Percentiles rank a stretch among this genome's conserved stretches.
These are phyloP conservation scores for Chloromyia formosa DNA, from an alignment of 2,888 invertebrate species.

Conservation along the genomic window DNA sequence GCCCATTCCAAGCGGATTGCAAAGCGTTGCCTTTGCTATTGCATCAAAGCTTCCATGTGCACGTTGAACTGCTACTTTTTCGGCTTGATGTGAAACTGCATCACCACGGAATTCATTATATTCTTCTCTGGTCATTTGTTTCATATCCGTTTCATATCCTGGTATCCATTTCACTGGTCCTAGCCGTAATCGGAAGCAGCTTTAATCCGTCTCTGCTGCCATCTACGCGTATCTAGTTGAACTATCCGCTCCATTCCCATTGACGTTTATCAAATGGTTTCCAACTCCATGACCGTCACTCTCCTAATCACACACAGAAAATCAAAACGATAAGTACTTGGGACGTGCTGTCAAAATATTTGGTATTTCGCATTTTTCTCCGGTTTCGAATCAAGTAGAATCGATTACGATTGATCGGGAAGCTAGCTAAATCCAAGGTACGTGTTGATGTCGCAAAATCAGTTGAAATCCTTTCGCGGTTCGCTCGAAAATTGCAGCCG, in stretches of 20 bases:
- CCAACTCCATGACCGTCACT: not conserved
- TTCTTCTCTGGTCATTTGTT: too few species aligned
- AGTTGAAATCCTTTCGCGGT: not conserved
- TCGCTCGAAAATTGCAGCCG: not conserved
- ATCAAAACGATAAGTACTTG: slow-evolving; percentile 27
- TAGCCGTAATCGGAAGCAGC: not conserved
- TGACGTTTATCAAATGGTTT: not conserved
- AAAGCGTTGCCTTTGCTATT: too few species aligned
- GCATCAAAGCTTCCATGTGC: too few species aligned
- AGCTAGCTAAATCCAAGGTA: slow-evolving; percentile 1
- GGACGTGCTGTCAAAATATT: slow-evolving; percentile 29
- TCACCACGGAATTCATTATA: too few species aligned
- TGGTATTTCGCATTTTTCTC: slow-evolving; percentile 29
- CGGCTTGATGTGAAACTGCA: not conserved
- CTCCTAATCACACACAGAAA: slow-evolving; percentile 14
- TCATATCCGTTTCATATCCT: not conserved
- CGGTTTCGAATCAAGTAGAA: not conserved
- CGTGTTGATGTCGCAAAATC: not conserved
- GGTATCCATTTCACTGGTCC: not conserved
- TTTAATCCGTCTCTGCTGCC: not conserved
- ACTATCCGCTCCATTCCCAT: not conserved
- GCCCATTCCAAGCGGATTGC: too few species aligned
- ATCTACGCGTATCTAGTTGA: not conserved
- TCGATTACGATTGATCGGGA: not conserved
- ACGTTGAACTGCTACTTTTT: not conserved